These are phyloP conservation scores for Gymnoscopelus braueri DNA, from an alignment of 2,797 vertebrate species.

Conservation along the genomic window DNA sequence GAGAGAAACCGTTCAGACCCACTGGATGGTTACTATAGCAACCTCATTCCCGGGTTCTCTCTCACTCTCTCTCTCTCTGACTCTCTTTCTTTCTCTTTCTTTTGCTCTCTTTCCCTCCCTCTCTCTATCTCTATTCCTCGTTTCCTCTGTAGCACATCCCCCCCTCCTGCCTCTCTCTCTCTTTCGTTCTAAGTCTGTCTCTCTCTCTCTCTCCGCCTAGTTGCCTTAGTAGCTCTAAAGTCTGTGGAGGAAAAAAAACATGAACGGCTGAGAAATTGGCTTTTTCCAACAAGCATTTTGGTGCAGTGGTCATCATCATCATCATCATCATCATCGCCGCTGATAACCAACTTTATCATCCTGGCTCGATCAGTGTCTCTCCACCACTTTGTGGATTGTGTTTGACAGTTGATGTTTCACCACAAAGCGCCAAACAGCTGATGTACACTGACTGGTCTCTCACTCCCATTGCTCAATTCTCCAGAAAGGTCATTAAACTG, in stretches of 20 bases:
- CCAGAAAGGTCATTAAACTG: neutral
- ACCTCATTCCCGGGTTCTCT: conserved; percentile 76
- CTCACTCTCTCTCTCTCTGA: conserved; percentile 17
- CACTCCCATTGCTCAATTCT: neutral
- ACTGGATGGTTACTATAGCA: conserved; percentile 86
- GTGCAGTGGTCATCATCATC: conserved; percentile 66
- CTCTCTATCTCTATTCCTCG: too few relatives aligned
- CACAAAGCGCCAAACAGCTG: neutral
- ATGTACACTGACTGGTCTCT: conserved; percentile 7
- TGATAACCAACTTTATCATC: conserved; percentile 54
- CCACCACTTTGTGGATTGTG: neutral
- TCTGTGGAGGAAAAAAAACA: conserved; percentile 72
- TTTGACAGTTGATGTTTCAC: conserved; percentile 7
- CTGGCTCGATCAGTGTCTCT: neutral
- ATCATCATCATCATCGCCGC: conserved; percentile 38
- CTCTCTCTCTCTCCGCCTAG: conserved; percentile 51
- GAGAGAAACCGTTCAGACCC: conserved; percentile 81
- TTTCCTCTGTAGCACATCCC: too few relatives aligned
- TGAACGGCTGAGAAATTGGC: conserved; percentile 48
- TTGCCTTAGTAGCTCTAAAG: conserved; percentile 64
- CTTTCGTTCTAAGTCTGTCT: too few relatives aligned
- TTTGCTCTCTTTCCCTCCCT: neutral
- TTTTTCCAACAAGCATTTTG: conserved; percentile 53
- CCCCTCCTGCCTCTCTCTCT: too few relatives aligned
- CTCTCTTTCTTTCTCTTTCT: conserved; percentile 18